Base-by-base conservation (phyloP, 2,888 invertebrate genomes). In the Bellardia bayeri region DNA sequence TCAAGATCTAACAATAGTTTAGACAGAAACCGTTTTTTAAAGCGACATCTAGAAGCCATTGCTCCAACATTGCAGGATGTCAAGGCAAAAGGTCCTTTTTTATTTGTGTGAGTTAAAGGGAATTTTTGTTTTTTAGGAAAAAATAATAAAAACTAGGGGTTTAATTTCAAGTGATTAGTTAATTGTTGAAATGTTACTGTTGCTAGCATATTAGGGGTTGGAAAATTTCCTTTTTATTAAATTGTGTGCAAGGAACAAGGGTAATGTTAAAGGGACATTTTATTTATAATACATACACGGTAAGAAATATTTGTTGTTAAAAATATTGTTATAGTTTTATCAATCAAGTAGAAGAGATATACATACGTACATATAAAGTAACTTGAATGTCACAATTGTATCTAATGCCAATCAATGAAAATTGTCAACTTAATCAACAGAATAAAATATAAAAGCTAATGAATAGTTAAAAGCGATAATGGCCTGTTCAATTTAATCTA, bases 31-130 rank as follows among this genome's bases (percentile, higher is more conserved):
- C 87, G n/a, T 64, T 66, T 9, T 5, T 0, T 1, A 0, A 0
- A 45, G 66, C 23, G 87, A 66, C 87, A 85, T 85, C 85, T 87
- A 51, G 9, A n/a, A 54, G 6, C 11, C 3, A 30, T 40, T 37
- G 8, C 2, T 30, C 9, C 42, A 79, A 64, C 5, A 51, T 42
- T 63, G 40, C 40, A 61, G 33, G 42, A 71, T 51, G 37, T 45
- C 54, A 69, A 56, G 79, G 84, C 74, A 37, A 83, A 85, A 82
- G 49, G 58, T 76, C 81, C 75, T 71, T 85, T 69, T 69, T 37
- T 0, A 40, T 71, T 72, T 79, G 16, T 30, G 13, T 79, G 30
- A 9, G 13, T 33, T 61, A 54, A 72, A 72, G 63, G 81, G 76
- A 76, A 71, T 71, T 85, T 76, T 78, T 66, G 3, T 68, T 58